phyloP scores from a whole-genome alignment of 2,888 invertebrate species.

The Esperia sulphurella region DNA sequence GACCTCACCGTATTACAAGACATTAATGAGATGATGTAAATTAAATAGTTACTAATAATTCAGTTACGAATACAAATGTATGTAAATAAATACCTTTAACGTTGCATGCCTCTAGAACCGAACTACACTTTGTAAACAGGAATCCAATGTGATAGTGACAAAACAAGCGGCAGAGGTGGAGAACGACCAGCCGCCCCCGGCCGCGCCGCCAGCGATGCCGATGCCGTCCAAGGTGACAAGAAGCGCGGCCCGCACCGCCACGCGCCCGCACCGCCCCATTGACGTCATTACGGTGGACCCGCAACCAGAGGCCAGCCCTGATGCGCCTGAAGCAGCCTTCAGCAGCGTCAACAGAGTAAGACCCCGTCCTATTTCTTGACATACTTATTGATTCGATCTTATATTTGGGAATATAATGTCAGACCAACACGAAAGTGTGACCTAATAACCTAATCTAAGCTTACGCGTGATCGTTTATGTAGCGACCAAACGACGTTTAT shows the following conservation, averaged over 20 bases:
- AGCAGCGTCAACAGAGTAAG: slow-evolving; percentile 82
- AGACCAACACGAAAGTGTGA: too few relatives aligned
- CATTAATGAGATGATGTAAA: too few relatives aligned
- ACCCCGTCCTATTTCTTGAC: too few relatives aligned
- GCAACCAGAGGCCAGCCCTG: slow-evolving; percentile 55
- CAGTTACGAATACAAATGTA: too few relatives aligned
- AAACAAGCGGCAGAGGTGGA: slow-evolving; percentile 55
- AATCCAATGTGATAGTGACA: slow-evolving; percentile 50
- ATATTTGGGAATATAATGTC: too few relatives aligned
- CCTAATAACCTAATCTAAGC: too few relatives aligned
- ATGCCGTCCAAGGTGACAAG: slow-evolving; percentile 19
- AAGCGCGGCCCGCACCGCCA: slow-evolving; percentile 49
- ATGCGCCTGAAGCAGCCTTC: slow-evolving; percentile 79
- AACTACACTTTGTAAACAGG: slow-evolving; percentile 30
- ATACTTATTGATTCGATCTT: too few relatives aligned
- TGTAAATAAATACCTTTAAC: neutral
- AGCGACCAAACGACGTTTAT: too few relatives aligned
- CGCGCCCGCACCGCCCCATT: slow-evolving; percentile 61
- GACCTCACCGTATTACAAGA: too few relatives aligned
- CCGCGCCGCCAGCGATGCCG: slow-evolving; percentile 4
- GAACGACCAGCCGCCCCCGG: slow-evolving; percentile 46
- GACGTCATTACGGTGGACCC: slow-evolving; percentile 81
- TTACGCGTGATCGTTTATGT: too few relatives aligned
- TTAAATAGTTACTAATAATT: too few relatives aligned
- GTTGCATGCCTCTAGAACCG: slow-evolving; percentile 1